Base-by-base conservation (phyloP, 2,888 invertebrate species). In the Dastarcus helophoroides region DNA sequence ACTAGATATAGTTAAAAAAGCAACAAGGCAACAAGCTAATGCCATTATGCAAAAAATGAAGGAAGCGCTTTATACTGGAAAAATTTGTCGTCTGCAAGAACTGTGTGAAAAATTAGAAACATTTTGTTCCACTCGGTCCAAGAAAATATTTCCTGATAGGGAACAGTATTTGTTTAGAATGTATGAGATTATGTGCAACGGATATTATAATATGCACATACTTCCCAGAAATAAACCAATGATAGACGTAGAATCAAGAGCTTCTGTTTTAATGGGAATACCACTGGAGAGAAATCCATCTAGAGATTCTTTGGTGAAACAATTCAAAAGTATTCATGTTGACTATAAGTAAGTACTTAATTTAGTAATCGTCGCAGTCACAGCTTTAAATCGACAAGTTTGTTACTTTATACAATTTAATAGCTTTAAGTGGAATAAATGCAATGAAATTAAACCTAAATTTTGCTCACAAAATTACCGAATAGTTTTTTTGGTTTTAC, bases 161-260 rank as follows among this genome's bases (percentile, higher is more conserved):
- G 47, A 57, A 11, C 39, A 43, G 5, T 67, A 60, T 37, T 35
- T 67, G 14, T 31, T 51, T 3, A 43, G 47, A 2, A 39, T 68
- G n/a, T 65, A 63, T 39, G 53, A 53, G n/a, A 53, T 58, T 35
- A 53, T 63, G 5, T 59, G 60, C 2, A 54, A 53, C 37, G 57
- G 56, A 0, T 63, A 64, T 41, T 54, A 63, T 15, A 61, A 65
- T 21, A 35, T 60, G 4, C 60, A 65, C 11, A 31, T 41, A 67
- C 8, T 54, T 57, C 16, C 25, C 31, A 31, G 33, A 14, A 31
- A 37, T 13, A 51, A 53, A 14, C 29, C 26, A 8, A 39, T 38
- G 21, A 43, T 37, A 37, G 51, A 54, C 25, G 52, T 54, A 38
- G 43, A 47, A 11, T 53, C 48, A 29, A 41, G 60, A 28, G 53